Evolutionary conservation across 2,797 vertebrate genomes (phyloP), one percentile per base, ranked within the genome.

Genomic region (Ispidina picta): DNA sequence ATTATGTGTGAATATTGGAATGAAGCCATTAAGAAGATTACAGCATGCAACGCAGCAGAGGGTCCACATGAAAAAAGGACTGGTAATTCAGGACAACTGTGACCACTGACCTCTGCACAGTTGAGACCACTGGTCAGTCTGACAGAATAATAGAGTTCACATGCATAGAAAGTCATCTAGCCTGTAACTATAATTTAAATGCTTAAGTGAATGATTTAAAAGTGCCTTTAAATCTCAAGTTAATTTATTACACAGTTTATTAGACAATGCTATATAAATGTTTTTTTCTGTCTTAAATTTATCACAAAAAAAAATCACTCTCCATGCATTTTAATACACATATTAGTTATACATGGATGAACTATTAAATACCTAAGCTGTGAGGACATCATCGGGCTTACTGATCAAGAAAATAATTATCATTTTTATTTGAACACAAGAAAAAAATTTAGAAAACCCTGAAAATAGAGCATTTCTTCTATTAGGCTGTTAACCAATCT

Each of bases 1-100:
- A 99, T 99, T 99, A 99, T 97, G 99, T 99, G 99, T 98, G 98
- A 99, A 99, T 98, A 98, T 98, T 98, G 97, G 98, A 98, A 98
- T 96, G 97, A 98, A 98, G 98, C 98, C 98, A 98, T 99, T 99
- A 99, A 98, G 98, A 98, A 98, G 98, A 98, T 98, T 98, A 98
- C 97, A 97, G 98, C 96, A 93, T 97, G 97, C 98, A 98, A 98
- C 98, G 28, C 97, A 98, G 97, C 97, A 98, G 98, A 98, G 98
- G 98, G 98, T 98, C 98, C 96, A 95, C 98, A 97, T 98, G 98
- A 98, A 97, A 98, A 98, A 96, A 97, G 97, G 96, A 88, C 96
- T 91, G 96, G 98, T 99, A 99, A 99, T 99, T 98, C 98, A 96
- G 98, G 98, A 99, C 99, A 99, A 99, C 98, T 99, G 99, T 99